These are phyloP conservation scores for Berghia stephanieae DNA, from an alignment of 1,140 invertebrate species.

Conservation along the genomic window DNA sequence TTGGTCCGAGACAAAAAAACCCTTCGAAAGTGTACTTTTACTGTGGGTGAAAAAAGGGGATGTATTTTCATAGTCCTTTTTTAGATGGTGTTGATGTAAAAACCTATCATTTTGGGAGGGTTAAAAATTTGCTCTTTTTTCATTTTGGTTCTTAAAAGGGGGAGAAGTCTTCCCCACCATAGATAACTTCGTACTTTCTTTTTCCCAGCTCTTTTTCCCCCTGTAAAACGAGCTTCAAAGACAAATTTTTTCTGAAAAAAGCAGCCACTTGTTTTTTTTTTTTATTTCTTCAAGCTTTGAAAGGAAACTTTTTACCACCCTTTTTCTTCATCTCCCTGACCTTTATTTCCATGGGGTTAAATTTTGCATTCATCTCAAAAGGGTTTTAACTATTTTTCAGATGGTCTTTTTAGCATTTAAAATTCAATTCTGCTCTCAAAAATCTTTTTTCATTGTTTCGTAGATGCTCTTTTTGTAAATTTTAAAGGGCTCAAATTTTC, in stretches of 20 bases:
- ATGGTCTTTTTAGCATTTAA: slow-evolving; percentile 10
- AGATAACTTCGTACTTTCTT: neutral
- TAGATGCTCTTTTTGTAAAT: neutral
- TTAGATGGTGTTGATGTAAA: too few relatives aligned
- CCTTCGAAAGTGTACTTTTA: neutral
- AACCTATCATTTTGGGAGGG: too few relatives aligned
- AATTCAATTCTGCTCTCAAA: neutral
- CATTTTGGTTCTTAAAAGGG: too few relatives aligned
- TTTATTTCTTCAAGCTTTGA: neutral
- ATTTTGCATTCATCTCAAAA: neutral
- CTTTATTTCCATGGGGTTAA: neutral
- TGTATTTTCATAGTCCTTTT: too few relatives aligned
- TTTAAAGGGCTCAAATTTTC: neutral
- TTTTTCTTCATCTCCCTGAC: neutral
- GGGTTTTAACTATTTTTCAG: neutral
- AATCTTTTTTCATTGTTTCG: neutral
- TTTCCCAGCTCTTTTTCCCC: neutral
- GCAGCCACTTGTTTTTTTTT: neutral
- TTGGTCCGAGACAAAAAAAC: slow-evolving; percentile 24
- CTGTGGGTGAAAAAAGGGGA: neutral
- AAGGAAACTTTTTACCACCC: neutral
- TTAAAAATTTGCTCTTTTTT: too few relatives aligned
- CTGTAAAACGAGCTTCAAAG: neutral
- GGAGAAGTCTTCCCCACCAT: neutral
- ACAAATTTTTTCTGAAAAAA: neutral